Evolutionary conservation across 1,140 invertebrate genomes (phyloP), one percentile per base, ranked within the genome.

Genomic region (Andricus grossulariae): DNA sequence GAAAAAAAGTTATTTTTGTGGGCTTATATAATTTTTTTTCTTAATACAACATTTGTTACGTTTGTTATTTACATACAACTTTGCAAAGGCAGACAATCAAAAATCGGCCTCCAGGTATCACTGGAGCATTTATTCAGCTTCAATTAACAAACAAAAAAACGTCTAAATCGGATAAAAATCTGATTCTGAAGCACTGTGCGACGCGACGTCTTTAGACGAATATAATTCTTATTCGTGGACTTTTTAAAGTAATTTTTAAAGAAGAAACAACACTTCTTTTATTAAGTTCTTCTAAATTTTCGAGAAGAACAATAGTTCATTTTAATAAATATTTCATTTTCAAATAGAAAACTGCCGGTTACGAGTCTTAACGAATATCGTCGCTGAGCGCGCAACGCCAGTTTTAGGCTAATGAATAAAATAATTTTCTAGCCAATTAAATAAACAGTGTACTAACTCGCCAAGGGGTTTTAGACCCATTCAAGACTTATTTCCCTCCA

Each of bases 331-430:
- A 45, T 11, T 45, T 45, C 39, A 11, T 8, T 45, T 45, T 11
- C 10, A 66, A 66, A 66, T n/a, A 66, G 25, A 39, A 39, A 66
- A 66, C 60, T 66, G 60, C 25, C 60, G 60, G n/a, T 45, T 66
- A 66, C 60, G 60, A 66, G n/a, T 7, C 16, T n/a, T 18, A 18
- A 66, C 25, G 25, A 66, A 66, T 6, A 54, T 18, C 18, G 5
- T 54, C 8, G 4, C 18, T 32, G 5, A 3, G 15, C n/a, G 25
- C 60, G 60, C n/a, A 66, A 45, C 32, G 25, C n/a, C 60, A 66
- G 25, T 66, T 32, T 32, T 39, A 18, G 7, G 25, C 11, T 66
- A n/a, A 39, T 45, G 32, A 39, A 66, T 39, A 66, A 66, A 25
- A 66, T 39, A n/a, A 66, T 16, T 66, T 45, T 15, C 25, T 39